Conservation (phyloP, 2,113 vertebrate species). For the Oncorhynchus nerka region DNA sequence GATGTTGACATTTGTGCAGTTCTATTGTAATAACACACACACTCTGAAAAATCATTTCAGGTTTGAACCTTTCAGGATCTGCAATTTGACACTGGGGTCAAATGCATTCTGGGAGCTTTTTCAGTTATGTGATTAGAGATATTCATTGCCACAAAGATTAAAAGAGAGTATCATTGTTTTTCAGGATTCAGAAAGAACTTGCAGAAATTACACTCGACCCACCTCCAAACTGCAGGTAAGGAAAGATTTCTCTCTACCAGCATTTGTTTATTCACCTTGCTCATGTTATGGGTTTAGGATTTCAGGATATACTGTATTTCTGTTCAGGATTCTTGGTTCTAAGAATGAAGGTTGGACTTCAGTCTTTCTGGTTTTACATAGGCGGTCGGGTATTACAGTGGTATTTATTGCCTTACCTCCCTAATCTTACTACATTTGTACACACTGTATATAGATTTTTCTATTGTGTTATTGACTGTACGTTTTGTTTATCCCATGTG, state of each 20-base stretch:
- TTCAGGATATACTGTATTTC: too few species aligned
- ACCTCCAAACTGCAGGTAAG: constrained; percentile 99
- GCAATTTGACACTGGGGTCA: too few species aligned
- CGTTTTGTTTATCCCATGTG: too few species aligned
- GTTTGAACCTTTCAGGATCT: too few species aligned
- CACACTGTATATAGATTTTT: too few species aligned
- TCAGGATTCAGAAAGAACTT: constrained; percentile 98
- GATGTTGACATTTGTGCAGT: too few species aligned
- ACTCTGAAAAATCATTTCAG: too few species aligned
- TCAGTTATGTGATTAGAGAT: background rate
- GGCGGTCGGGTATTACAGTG: background rate
- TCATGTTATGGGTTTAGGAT: background rate
- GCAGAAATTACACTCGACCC: constrained; percentile 98
- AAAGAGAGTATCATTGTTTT: constrained; percentile 38
- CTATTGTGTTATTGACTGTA: too few species aligned
- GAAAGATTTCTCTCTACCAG: constrained; percentile 9
- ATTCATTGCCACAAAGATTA: background rate
- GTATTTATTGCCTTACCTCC: background rate
- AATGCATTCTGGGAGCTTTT: too few species aligned
- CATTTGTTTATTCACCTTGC: background rate
- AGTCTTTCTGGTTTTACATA: too few species aligned
- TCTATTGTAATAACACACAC: too few species aligned
- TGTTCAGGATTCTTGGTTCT: constrained; percentile 18
- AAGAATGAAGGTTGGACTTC: constrained; percentile 1
- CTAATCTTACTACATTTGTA: too few species aligned